A percentile compares a stretch with the other conserved stretches of the same genome.
Conservation (phyloP, 2,888 invertebrate species). For the Amaurobius ferox region DNA sequence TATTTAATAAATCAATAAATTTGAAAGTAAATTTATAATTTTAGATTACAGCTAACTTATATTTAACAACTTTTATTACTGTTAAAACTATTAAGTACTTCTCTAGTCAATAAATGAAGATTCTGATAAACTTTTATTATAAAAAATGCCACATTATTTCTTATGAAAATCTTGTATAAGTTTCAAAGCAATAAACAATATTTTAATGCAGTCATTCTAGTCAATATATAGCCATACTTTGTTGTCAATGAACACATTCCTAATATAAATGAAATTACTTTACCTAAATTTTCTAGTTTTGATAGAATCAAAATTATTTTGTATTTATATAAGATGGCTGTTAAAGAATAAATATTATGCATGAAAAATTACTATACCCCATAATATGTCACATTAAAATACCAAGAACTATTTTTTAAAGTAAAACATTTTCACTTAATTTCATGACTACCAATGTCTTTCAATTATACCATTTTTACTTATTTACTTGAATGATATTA, state of each 20-base stretch:
- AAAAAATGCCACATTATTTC: too few relatives aligned
- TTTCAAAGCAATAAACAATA: slow-evolving; percentile 1
- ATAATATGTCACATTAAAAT: neutral
- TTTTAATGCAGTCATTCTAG: neutral
- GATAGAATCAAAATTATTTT: slow-evolving; percentile 6
- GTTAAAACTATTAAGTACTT: neutral
- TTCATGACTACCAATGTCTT: slow-evolving; percentile 13
- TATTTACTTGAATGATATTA: neutral
- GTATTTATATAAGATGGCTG: neutral
- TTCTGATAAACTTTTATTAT: neutral
- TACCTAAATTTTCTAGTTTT: neutral
- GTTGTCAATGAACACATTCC: neutral
- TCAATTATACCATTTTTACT: slow-evolving; percentile 8
- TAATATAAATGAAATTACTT: neutral
- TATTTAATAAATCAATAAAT: neutral
- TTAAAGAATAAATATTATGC: neutral
- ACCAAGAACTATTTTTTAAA: neutral
- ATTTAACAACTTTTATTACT: neutral
- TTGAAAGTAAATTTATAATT: too few relatives aligned
- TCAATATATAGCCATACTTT: neutral
- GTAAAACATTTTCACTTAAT: neutral
- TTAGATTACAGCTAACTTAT: neutral
- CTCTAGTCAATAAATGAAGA: neutral
- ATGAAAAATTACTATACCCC: neutral
- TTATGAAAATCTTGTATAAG: neutral